Evolutionary conservation across 2,113 vertebrate species (phyloP), one percentile per base, ranked within the genome.

Genomic region (Tragelaphus scriptus): DNA sequence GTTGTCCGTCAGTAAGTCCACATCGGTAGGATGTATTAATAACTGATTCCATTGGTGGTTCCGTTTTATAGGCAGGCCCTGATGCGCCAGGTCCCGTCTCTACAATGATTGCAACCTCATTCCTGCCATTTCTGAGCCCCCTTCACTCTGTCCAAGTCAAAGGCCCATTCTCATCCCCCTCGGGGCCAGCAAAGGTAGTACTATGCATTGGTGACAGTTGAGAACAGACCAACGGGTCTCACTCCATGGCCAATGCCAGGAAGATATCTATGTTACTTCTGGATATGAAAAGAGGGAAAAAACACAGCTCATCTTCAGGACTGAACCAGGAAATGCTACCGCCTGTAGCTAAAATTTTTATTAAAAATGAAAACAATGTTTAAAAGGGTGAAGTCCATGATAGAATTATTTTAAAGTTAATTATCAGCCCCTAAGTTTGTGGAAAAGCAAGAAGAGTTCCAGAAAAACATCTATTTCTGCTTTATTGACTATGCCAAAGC

Each of bases 21-120:
- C 7, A 40, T 0, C 0, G 5, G 75, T 36, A 63, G 75, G n/a
- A 71, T 58, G n/a, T 49, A 26, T 44, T 26, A 26, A 75, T 75
- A 9, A 30, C 26, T 11, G 30, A 15, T 4, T 23, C 40, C 53
- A 15, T 0, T 0, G 16, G 40, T 14, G 28, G 23, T 30, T 0
- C 23, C 7, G 0, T 12, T 21, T 75, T 49, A 55, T 61, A 0
- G 26, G 17, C 3, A 13, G 65, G 47, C 6, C n/a, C 28, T 49
- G 6, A 47, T 0, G 44, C 2, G 6, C 23, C 32, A 23, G 6
- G 21, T 36, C 12, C 26, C 79, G 58, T 65, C 85, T 87, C 63
- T 56, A 65, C 2, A 30, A 32, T 56, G n/a, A 11, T 7, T 19
- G 71, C 7, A 17, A 32, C 79, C 47, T 53, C 13, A 7, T 7